Evolutionary conservation across 2,888 invertebrate genomes (phyloP).

Genomic region (Apomyelois bistriatella): DNA sequence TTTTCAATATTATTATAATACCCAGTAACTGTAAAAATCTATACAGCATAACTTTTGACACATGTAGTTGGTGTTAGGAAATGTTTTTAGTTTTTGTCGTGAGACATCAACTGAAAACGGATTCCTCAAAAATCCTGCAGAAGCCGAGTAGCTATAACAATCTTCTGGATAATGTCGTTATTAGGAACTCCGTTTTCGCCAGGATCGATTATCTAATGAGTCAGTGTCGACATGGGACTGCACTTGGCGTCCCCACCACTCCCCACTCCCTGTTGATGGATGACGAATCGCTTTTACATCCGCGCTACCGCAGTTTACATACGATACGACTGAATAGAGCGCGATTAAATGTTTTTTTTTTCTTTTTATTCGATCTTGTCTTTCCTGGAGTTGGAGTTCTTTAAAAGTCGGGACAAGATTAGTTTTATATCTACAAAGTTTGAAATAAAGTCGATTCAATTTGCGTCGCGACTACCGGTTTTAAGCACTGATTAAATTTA

Average conservation of each 20-base stretch:
- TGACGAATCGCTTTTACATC: constrained; percentile 69
- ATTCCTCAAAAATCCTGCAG: too few relatives aligned
- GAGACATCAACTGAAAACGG: too few relatives aligned
- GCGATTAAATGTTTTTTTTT: constrained; percentile 40
- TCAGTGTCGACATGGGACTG: constrained; percentile 68
- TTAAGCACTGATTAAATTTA: too few relatives aligned
- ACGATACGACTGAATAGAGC: constrained; percentile 46
- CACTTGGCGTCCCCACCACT: constrained; percentile 59
- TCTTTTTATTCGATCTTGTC: constrained; percentile 26
- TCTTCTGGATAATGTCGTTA: constrained; percentile 19
- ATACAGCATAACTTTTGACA: too few relatives aligned
- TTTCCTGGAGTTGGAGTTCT: background rate
- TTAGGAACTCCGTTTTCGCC: constrained; percentile 33
- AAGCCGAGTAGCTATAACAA: background rate
- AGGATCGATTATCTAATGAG: constrained; percentile 75
- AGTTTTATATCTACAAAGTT: background rate
- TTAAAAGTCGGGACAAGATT: constrained; percentile 1
- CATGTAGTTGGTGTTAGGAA: too few relatives aligned
- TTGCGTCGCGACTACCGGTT: background rate
- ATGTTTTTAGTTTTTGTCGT: too few relatives aligned
- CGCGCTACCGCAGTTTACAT: constrained; percentile 47
- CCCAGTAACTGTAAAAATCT: too few relatives aligned
- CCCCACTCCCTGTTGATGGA: constrained; percentile 52
- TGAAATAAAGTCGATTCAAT: background rate
- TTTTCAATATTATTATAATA: too few relatives aligned